phyloP scores from a whole-genome alignment of 2,888 invertebrate species.

The Lucinisca nassula region DNA sequence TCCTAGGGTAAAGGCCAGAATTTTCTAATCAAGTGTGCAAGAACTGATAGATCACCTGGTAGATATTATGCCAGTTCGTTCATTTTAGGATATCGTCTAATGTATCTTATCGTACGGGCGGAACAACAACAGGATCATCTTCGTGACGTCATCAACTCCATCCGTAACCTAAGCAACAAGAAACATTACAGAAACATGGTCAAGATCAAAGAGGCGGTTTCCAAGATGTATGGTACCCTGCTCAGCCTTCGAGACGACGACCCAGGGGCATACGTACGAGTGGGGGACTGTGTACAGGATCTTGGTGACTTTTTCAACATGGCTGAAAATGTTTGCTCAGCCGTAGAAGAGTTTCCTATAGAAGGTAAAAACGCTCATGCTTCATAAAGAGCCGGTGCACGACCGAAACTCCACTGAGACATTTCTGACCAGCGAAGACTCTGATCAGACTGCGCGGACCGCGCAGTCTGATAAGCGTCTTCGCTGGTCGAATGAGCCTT shows the following conservation, averaged over 20 bases:
- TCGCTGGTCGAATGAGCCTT: too few relatives aligned
- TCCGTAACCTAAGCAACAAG: constrained; percentile 6
- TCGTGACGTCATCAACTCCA: constrained; percentile 3
- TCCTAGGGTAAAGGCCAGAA: too few relatives aligned
- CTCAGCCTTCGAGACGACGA: constrained; percentile 9
- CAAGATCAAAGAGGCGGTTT: constrained; percentile 15
- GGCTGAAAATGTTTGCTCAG: background rate
- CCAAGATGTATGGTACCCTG: background rate
- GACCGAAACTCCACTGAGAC: too few relatives aligned
- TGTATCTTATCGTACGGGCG: constrained; percentile 2
- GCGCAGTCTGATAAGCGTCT: too few relatives aligned
- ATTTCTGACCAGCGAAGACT: too few relatives aligned
- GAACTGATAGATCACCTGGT: background rate
- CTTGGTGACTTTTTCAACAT: constrained; percentile 2
- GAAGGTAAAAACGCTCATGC: too few relatives aligned
- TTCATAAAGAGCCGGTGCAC: too few relatives aligned
- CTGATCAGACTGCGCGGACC: too few relatives aligned
- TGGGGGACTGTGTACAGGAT: background rate
- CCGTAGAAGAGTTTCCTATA: background rate
- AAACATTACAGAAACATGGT: background rate
- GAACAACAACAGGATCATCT: constrained; percentile 20
- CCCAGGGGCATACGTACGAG: background rate
- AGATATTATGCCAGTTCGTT: background rate
- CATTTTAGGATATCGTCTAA: background rate
- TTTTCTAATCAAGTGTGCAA: background rate